These are phyloP conservation scores for Hoplostethus mediterraneus DNA, from an alignment of 2,797 vertebrate genomes.

Conservation along the genomic window DNA sequence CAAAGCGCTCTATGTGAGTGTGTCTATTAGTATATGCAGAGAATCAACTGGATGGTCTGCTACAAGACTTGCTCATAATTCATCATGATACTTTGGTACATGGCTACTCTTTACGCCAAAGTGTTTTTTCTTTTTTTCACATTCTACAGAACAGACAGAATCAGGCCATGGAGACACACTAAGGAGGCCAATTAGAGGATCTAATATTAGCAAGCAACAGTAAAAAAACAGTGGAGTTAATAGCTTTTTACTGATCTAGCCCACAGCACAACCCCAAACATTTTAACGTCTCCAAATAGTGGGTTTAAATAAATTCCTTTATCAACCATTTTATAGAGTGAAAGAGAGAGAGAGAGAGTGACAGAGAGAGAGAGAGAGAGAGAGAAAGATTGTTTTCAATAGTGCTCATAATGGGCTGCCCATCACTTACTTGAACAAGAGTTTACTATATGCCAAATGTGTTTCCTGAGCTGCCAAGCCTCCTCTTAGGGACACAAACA, in stretches of 20 bases:
- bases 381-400: conserved; percentile 37
- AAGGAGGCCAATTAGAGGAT: conserved; percentile 75
- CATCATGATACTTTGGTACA: conserved; percentile 18
- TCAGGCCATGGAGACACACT: conserved; percentile 71
- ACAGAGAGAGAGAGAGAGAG: background rate
- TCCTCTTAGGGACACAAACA: no score
- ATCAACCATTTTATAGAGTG: background rate
- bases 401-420: conserved; percentile 33
- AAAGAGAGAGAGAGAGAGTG: background rate
- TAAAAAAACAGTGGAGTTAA: conserved; percentile 77
- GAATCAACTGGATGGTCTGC: conserved; percentile 5
- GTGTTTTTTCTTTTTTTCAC: conserved; percentile 28
- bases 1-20: conserved; percentile 1
- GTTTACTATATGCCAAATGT: conserved; percentile 68
- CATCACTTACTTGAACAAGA: conserved; percentile 56
- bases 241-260: conserved; percentile 77
- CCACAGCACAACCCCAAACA: conserved; percentile 38
- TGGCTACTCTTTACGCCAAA: conserved; percentile 38
- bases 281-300: conserved; percentile 1
- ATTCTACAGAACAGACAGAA: conserved; percentile 69
- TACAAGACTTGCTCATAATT: conserved; percentile 44
- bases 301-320: background rate
- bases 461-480: background rate
- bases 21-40: conserved; percentile 8
- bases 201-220: conserved; percentile 78